Conservation (phyloP, 2,113 vertebrate species). For the Galeopterus variegatus region DNA sequence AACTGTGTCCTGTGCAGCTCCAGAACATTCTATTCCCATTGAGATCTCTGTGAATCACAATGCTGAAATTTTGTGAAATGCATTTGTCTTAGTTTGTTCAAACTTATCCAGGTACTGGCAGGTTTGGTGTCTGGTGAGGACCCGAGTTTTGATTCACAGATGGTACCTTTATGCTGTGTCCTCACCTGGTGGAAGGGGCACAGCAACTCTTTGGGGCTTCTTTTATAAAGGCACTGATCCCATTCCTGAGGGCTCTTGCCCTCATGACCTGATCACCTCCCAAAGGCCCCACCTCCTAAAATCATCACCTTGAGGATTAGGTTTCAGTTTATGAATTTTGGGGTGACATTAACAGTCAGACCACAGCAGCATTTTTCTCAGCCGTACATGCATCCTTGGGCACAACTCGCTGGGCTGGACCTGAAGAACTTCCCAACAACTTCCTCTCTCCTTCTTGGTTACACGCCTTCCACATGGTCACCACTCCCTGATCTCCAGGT, state of each 20-base stretch:
- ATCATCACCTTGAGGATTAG: neutral
- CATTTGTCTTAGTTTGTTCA: neutral
- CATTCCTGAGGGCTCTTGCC: neutral
- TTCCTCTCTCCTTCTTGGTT: fast-evolving
- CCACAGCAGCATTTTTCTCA: too few relatives aligned
- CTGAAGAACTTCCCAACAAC: neutral
- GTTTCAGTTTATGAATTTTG: neutral
- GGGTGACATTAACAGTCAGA: neutral
- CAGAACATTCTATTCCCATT: neutral
- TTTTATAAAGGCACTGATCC: neutral
- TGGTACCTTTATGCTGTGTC: too few relatives aligned
- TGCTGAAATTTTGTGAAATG: neutral
- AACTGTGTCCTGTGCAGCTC: neutral
- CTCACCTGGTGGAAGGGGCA: neutral
- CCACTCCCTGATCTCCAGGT: too few relatives aligned
- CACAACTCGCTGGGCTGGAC: neutral
- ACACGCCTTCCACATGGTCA: fast-evolving
- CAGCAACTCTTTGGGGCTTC: neutral
- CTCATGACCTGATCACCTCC: neutral
- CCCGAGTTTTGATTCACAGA: neutral
- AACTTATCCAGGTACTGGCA: neutral
- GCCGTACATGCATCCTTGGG: fast-evolving
- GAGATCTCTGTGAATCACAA: neutral
- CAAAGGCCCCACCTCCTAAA: neutral
- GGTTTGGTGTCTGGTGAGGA: neutral